These are phyloP conservation scores for Adrianichthys oophorus DNA, from an alignment of 2,797 vertebrate species.

Conservation along the genomic window DNA sequence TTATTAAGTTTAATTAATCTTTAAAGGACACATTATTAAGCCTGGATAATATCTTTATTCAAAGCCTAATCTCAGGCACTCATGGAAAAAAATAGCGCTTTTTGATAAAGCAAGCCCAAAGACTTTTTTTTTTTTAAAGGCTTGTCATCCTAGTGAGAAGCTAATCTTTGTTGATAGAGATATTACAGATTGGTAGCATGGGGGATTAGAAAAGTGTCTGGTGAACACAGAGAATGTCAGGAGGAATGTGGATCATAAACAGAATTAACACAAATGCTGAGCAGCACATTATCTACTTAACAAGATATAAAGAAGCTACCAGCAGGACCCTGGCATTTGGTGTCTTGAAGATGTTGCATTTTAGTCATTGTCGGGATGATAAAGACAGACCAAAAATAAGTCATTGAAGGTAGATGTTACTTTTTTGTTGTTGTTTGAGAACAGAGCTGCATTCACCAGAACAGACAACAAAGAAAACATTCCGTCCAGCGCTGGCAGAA, in stretches of 20 bases:
- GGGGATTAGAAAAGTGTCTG: slow-evolving; percentile 60
- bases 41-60: too few species aligned
- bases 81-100: too few species aligned
- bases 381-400: slow-evolving; percentile 20
- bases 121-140: slow-evolving; percentile 34
- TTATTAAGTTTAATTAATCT: too few species aligned
- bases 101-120: slow-evolving; percentile 11
- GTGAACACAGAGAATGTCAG: slow-evolving; percentile 38
- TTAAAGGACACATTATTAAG: too few species aligned
- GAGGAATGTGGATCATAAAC: slow-evolving; percentile 54
- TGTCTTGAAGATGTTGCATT: slow-evolving; percentile 12
- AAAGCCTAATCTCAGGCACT: too few species aligned
- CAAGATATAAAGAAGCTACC: slow-evolving; percentile 51
- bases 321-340: slow-evolving; percentile 33
- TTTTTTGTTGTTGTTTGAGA: slow-evolving; percentile 32
- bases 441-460: slow-evolving; percentile 61
- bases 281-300: slow-evolving; percentile 35
- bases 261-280: slow-evolving; percentile 60
- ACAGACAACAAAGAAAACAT: slow-evolving; percentile 90
- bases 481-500: slow-evolving; percentile 71
- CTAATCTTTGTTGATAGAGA: slow-evolving; percentile 68
- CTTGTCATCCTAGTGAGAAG: slow-evolving; percentile 29
- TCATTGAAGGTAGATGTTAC: slow-evolving; percentile 25
- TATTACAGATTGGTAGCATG: slow-evolving; percentile 44
- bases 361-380: slow-evolving; percentile 24